Evolutionary conservation across 2,888 invertebrate species (phyloP), one percentile per base, ranked within the genome.

Genomic region (Gortyna flavago): DNA sequence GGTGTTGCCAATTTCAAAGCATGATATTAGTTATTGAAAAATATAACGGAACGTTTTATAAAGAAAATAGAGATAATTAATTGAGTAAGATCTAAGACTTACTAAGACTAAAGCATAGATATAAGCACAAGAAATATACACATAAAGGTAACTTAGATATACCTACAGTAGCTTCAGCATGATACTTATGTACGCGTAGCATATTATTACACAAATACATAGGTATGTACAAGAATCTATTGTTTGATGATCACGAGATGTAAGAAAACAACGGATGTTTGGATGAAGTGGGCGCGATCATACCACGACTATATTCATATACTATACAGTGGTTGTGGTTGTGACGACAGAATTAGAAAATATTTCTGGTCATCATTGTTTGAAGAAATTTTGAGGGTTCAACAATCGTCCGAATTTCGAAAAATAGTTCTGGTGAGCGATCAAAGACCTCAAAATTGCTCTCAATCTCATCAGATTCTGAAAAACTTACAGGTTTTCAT

Each of bases 251-350:
- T 73, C 70, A 59, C 21, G 67, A 71, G 61, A 69, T 81, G 69
- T 66, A 62, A 80, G 25, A 81, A 84, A 75, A 72, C 75, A 85
- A 79, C 72, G 72, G 72, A 79, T 78, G 85, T 78, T 84, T 82
- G 67, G 44, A 70, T 72, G 11, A 29, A 32, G 54, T 82, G 62
- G 74, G 69, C 61, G 75, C 54, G 72, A 85, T 85, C 32, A 66
- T 59, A 54, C 71, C 57, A 64, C 48, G 35, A 65, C 25, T 51
- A 64, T 51, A 59, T 41, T 29, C 61, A 62, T 51, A 35, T 65
- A 41, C 38, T 9, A 9, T 41, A 59, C 54, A 16, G 9, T 16
- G 4, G 1, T 25, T 62, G n/a, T 25, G n/a, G 2, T 18, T 62
- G n/a, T 25, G 48, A 51, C 11, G 21, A 16, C 38, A 80, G 11